Evolutionary conservation across 1,140 invertebrate genomes (phyloP).

Genomic region (Drosophila asahinai): DNA sequence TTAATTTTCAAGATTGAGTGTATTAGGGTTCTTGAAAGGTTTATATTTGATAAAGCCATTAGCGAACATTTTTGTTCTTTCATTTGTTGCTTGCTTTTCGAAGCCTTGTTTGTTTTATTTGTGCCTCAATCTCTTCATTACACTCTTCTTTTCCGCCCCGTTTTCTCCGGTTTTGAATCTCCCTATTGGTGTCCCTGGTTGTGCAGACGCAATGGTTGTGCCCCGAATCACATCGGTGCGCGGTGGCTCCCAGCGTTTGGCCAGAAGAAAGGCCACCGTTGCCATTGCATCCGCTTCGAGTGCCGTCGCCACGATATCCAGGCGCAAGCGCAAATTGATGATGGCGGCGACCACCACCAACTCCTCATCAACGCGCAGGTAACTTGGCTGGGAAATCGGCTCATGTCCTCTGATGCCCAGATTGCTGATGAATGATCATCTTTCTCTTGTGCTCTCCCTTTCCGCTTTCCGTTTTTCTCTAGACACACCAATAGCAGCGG

Average conservation of each 20-base stretch:
- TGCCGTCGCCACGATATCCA: slow-evolving; percentile 46
- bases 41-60: too few species aligned
- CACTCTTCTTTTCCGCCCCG: slow-evolving; percentile 12
- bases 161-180: neutral
- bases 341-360: slow-evolving; percentile 8
- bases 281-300: slow-evolving; percentile 13
- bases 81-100: slow-evolving; percentile 35
- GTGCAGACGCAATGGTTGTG: slow-evolving; percentile 33
- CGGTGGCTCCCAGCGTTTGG: slow-evolving; percentile 50
- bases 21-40: neutral
- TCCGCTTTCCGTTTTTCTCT: slow-evolving; percentile 22
- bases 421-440: slow-evolving; percentile 2
- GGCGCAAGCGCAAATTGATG: slow-evolving; percentile 59
- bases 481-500: slow-evolving; percentile 28
- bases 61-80: slow-evolving; percentile 22
- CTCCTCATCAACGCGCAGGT: slow-evolving; percentile 54
- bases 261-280: slow-evolving; percentile 52
- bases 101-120: slow-evolving; percentile 1
- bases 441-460: slow-evolving; percentile 11
- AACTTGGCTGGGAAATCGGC: slow-evolving; percentile 42
- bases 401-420: slow-evolving; percentile 4
- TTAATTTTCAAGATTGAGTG: neutral
- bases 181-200: slow-evolving; percentile 14
- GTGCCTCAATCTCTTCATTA: slow-evolving; percentile 2
- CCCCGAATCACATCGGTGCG: slow-evolving; percentile 53